phyloP scores from a whole-genome alignment of 2,888 invertebrate genomes.

The Arrhopalites spinosus region DNA sequence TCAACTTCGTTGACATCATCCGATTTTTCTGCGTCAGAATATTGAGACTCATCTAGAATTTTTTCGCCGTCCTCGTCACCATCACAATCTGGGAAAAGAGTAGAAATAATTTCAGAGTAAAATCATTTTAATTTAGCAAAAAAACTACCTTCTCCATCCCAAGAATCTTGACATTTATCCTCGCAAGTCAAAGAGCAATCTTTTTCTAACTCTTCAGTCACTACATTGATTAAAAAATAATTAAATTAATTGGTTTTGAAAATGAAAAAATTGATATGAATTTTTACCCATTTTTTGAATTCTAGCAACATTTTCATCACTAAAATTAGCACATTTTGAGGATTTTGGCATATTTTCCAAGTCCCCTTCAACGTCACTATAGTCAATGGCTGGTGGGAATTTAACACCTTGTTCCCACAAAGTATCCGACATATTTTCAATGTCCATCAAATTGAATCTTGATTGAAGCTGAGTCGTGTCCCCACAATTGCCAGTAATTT shows the following conservation, averaged over 20 bases:
- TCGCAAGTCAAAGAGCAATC: background rate
- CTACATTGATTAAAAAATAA: background rate
- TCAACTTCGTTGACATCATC: background rate
- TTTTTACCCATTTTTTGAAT: slow-evolving; percentile 1
- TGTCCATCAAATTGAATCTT: background rate
- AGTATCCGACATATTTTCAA: background rate
- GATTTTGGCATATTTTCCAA: background rate
- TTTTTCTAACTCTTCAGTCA: background rate
- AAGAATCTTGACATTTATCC: background rate
- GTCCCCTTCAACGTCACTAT: background rate
- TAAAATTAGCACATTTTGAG: background rate
- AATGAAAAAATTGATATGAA: background rate
- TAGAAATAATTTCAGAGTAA: too few species aligned
- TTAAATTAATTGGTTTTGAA: too few species aligned
- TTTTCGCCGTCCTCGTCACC: background rate
- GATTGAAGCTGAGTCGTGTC: background rate
- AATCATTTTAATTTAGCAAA: too few species aligned
- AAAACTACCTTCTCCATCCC: background rate
- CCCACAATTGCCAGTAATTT: background rate
- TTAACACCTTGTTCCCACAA: background rate
- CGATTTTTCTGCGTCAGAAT: background rate
- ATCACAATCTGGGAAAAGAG: background rate
- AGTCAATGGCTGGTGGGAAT: background rate
- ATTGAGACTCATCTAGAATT: too few species aligned
- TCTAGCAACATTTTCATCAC: background rate